A percentile compares a stretch with the other conserved stretches of the same genome.
These are phyloP conservation scores for Sebastes iracundus DNA, from an alignment of 2,797 vertebrate species.

Conservation along the genomic window DNA sequence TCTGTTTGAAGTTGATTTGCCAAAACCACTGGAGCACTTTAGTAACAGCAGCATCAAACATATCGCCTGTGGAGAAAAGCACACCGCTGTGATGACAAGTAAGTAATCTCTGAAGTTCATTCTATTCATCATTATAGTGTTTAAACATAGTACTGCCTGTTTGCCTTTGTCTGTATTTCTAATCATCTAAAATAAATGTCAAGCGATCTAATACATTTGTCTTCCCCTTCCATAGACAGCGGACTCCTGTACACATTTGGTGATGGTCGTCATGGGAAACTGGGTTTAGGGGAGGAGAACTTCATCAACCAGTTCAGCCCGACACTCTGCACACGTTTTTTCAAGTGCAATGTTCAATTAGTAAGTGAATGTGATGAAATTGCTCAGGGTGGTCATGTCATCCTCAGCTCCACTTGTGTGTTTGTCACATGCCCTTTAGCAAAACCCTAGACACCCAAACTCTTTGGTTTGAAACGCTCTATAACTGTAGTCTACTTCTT, in stretches of 20 bases:
- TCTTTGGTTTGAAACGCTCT: neutral
- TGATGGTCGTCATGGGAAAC: constrained; percentile 89
- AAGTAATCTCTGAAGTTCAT: neutral
- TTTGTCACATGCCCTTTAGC: neutral
- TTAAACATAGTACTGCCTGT: neutral
- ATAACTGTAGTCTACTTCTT: neutral
- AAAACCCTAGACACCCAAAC: neutral
- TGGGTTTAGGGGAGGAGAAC: constrained; percentile 89
- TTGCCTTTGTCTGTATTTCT: neutral
- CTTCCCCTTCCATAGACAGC: constrained; percentile 74
- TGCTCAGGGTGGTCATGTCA: neutral
- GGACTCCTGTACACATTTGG: constrained; percentile 92
- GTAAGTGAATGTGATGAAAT: constrained; percentile 76
- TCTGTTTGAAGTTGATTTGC: constrained; percentile 84
- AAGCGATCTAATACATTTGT: neutral
- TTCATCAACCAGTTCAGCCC: constrained; percentile 91
- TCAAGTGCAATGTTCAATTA: constrained; percentile 82
- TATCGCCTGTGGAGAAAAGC: constrained; percentile 87
- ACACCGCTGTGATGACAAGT: constrained; percentile 83
- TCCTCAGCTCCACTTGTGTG: neutral
- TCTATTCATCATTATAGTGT: neutral
- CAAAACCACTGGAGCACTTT: constrained; percentile 83
- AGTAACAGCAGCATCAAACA: constrained; percentile 77
- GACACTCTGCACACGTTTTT: constrained; percentile 85
- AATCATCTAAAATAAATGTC: neutral